These are phyloP conservation scores for Zygogramma bicolorata DNA, from an alignment of 2,888 invertebrate genomes.

Conservation along the genomic window DNA sequence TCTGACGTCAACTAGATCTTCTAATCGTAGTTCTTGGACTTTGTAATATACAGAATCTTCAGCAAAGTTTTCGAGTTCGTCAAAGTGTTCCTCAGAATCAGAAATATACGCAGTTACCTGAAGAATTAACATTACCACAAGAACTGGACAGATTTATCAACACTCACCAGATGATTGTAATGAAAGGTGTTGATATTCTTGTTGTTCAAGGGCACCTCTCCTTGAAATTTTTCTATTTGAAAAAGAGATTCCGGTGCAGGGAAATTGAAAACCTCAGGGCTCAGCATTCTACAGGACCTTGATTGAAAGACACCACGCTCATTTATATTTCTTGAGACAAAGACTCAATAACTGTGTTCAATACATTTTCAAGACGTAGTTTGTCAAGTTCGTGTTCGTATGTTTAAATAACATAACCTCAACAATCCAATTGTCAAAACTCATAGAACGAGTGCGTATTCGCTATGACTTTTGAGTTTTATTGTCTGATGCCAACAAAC, in stretches of 20 bases:
- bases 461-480: too few species aligned
- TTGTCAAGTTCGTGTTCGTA: slow-evolving; percentile 1
- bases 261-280: slow-evolving; percentile 72
- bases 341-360: background rate
- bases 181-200: slow-evolving; percentile 63
- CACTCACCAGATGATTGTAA: slow-evolving; percentile 70
- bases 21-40: slow-evolving; percentile 65
- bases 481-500: too few species aligned
- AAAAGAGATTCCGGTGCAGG: slow-evolving; percentile 65
- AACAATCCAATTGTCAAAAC: background rate
- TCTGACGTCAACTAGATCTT: slow-evolving; percentile 66
- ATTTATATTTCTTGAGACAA: slow-evolving; percentile 12
- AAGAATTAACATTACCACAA: slow-evolving; percentile 27
- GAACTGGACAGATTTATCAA: slow-evolving; percentile 3
- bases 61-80: slow-evolving; percentile 54
- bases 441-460: too few species aligned
- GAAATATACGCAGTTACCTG: slow-evolving; percentile 71
- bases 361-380: slow-evolving; percentile 23
- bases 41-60: slow-evolving; percentile 66
- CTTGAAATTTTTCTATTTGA: slow-evolving; percentile 57
- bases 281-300: slow-evolving; percentile 72
- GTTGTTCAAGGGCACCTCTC: slow-evolving; percentile 54
- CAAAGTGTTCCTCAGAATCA: slow-evolving; percentile 63
- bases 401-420: background rate
- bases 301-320: background rate